These are phyloP conservation scores for Australoheros facetus DNA, from an alignment of 2,797 vertebrate genomes.

Conservation along the genomic window DNA sequence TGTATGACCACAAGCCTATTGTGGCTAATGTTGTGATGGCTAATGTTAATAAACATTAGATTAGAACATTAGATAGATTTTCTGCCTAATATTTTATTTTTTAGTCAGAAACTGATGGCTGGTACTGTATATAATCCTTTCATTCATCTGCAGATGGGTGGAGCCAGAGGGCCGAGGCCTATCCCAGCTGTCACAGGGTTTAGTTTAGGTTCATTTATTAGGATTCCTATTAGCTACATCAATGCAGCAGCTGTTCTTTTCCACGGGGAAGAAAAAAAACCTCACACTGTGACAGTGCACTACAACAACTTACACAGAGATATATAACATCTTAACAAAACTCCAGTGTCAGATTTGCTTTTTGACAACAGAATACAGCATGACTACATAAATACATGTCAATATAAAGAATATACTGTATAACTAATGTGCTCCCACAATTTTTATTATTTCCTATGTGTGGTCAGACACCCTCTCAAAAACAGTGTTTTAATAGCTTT, in stretches of 20 bases:
- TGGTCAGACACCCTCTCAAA: neutral
- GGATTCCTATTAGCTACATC: slow-evolving; percentile 2
- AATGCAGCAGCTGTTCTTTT: slow-evolving; percentile 1
- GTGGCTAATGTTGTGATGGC: neutral
- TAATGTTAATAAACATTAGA: neutral
- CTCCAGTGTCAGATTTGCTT: neutral
- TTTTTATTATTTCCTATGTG: neutral
- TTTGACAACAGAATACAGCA: neutral
- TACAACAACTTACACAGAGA: neutral
- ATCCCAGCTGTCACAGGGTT: neutral
- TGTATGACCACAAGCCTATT: neutral
- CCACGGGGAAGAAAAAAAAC: neutral
- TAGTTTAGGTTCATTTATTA: neutral
- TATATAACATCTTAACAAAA: neutral
- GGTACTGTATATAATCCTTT: neutral
- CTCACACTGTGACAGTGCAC: neutral
- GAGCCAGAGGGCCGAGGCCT: neutral
- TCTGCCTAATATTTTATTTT: neutral
- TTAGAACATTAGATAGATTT: neutral
- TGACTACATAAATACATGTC: neutral
- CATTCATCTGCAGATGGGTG: neutral
- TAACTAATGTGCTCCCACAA: neutral
- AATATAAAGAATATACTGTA: neutral
- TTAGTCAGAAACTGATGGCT: neutral
- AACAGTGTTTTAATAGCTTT: neutral